Conservation (phyloP, 2,888 invertebrate genomes). For the Sympetrum striolatum region DNA sequence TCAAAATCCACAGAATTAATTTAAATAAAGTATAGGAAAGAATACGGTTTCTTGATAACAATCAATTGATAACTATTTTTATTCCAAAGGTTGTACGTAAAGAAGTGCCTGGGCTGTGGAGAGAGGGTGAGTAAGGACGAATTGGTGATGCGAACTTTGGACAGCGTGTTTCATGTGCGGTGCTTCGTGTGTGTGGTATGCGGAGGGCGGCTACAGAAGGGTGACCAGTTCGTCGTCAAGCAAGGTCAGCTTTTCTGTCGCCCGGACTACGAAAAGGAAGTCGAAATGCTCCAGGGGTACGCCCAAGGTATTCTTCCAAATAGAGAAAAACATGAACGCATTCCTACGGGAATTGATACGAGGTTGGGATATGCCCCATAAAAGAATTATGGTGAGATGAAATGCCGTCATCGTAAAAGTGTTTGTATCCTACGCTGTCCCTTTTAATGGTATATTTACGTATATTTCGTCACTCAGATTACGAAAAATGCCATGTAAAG, state of each 20-base stretch:
- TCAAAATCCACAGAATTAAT: too few species aligned
- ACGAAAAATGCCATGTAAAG: too few species aligned
- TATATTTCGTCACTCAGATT: too few species aligned
- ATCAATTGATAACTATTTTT: not conserved
- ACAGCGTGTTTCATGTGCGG: slow-evolving; percentile 77
- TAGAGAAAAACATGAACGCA: not conserved
- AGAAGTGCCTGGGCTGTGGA: slow-evolving; percentile 77
- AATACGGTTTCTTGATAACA: too few species aligned
- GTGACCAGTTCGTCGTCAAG: slow-evolving; percentile 81
- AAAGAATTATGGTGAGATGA: not conserved
- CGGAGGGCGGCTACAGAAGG: slow-evolving; percentile 76
- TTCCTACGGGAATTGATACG: not conserved
- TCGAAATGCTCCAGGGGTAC: slow-evolving; percentile 73
- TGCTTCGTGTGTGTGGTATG: slow-evolving; percentile 84
- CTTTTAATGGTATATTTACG: too few species aligned
- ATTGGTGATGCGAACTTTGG: slow-evolving; percentile 78
- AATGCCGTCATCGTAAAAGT: not conserved
- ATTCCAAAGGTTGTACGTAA: slow-evolving; percentile 69
- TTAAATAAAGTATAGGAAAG: too few species aligned
- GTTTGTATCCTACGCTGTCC: not conserved
- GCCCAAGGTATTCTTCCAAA: slow-evolving; percentile 59
- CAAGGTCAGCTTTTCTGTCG: slow-evolving; percentile 80
- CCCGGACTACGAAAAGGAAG: slow-evolving; percentile 81
- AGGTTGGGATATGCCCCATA: not conserved
- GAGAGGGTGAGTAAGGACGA: slow-evolving; percentile 76